Percentiles rank a stretch among this genome's conserved stretches.
phyloP scores from a whole-genome alignment of 2,113 vertebrate genomes.

The Hippocampus comes region DNA sequence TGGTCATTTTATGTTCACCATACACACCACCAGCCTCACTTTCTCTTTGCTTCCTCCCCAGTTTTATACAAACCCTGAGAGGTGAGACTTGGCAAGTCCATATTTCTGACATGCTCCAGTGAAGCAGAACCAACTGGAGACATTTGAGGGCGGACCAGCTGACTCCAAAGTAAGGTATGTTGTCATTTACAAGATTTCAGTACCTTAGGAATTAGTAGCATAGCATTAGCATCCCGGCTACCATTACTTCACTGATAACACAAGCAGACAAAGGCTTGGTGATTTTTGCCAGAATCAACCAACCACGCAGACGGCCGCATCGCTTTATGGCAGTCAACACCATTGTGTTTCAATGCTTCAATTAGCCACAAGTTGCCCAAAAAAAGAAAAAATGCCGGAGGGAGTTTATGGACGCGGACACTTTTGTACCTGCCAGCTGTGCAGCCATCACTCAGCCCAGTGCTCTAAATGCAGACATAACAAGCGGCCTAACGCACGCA shows the following conservation, averaged over 20 bases:
- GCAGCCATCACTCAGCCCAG: slow-evolving; percentile 59
- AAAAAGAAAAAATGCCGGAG: slow-evolving; percentile 6
- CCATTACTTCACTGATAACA: neutral
- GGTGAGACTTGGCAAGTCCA: no score
- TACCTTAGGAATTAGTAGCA: no score
- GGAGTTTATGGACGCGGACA: slow-evolving; percentile 59
- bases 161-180: no score
- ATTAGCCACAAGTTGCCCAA: neutral
- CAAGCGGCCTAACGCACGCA: slow-evolving; percentile 52
- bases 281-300: neutral
- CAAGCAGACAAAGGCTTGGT: neutral
- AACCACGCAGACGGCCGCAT: neutral
- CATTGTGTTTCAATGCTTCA: neutral
- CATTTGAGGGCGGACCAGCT: no score
- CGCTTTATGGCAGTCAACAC: neutral
- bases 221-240: no score
- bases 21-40: neutral
- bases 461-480: slow-evolving; percentile 74
- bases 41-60: no score
- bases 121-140: no score
- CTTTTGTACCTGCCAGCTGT: slow-evolving; percentile 66
- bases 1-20: no score
- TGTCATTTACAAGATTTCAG: no score
- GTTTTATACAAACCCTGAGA: no score
- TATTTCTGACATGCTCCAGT: no score